A percentile compares a stretch with the other conserved stretches of the same genome.
Evolutionary conservation across 2,113 vertebrate genomes (phyloP).

Genomic region (Natator depressus): DNA sequence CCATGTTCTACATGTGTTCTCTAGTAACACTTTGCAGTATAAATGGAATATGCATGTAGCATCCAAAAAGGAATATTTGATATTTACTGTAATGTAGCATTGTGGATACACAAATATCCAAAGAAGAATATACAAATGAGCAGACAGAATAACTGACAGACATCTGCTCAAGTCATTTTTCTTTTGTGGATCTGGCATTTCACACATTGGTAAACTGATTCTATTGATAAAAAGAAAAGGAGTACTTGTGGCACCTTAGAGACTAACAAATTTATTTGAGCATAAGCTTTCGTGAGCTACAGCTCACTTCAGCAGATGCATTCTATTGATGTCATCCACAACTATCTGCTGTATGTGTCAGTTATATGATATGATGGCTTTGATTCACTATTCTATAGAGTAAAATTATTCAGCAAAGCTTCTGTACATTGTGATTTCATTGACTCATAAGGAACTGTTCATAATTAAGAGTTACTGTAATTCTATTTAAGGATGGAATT

Average conservation of each 20-base stretch:
- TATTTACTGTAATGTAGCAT: background rate
- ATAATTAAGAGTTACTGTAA: background rate
- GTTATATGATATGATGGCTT: background rate
- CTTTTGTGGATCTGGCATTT: background rate
- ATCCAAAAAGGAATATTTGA: background rate
- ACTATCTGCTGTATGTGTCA: background rate
- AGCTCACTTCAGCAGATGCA: background rate
- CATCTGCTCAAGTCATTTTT: background rate
- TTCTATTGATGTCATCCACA: background rate
- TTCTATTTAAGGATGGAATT: background rate
- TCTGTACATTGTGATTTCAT: background rate
- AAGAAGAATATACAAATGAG: background rate
- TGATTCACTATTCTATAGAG: background rate
- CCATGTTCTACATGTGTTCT: background rate
- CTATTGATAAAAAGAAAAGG: too few relatives aligned
- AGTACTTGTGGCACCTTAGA: too few relatives aligned
- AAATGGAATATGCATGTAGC: background rate
- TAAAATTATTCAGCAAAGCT: background rate
- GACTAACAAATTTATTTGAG: too few relatives aligned
- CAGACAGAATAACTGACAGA: background rate
- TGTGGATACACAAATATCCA: background rate
- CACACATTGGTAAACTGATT: background rate
- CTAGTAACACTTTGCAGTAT: background rate
- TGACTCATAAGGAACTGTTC: background rate
- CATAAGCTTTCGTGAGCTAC: too few relatives aligned